These are phyloP conservation scores for Sesamia nonagrioides DNA, from an alignment of 1,140 invertebrate genomes.

Conservation along the genomic window DNA sequence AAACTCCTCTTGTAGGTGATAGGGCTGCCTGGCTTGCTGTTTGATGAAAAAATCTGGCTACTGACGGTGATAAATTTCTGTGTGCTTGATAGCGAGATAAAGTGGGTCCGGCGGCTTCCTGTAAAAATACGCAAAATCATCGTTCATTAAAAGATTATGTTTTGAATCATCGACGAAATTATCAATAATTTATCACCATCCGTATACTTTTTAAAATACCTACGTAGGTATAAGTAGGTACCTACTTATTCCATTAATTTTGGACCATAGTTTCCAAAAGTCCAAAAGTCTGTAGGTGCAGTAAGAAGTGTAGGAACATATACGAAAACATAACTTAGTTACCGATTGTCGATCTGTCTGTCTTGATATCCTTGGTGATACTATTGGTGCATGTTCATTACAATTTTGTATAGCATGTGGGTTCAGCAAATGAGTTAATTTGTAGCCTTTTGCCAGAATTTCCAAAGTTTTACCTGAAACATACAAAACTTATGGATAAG, in stretches of 20 bases:
- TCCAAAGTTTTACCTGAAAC: conserved; percentile 79
- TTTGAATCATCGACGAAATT: too few relatives aligned
- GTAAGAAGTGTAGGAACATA: too few relatives aligned
- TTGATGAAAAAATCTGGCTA: conserved; percentile 79
- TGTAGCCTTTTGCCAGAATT: conserved; percentile 77
- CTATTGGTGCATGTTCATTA: conserved; percentile 41
- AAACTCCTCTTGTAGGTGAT: conserved; percentile 64
- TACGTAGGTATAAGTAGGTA: too few relatives aligned
- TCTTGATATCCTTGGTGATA: conserved; percentile 56
- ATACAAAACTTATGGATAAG: background rate
- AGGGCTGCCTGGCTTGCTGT: conserved; percentile 69
- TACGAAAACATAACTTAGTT: background rate
- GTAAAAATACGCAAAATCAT: conserved; percentile 45
- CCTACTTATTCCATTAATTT: too few relatives aligned
- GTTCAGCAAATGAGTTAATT: conserved; percentile 71
- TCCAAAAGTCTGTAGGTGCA: too few relatives aligned
- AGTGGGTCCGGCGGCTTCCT: conserved; percentile 52
- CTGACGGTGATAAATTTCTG: conserved; percentile 78
- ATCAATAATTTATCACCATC: too few relatives aligned
- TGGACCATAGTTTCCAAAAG: too few relatives aligned
- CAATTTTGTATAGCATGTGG: conserved; percentile 43
- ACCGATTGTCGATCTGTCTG: conserved; percentile 57
- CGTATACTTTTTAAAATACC: too few relatives aligned
- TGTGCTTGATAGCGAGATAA: conserved; percentile 55
- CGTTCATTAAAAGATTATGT: too few relatives aligned